Conservation (phyloP, 2,113 vertebrate species). For the Thamnaconus septentrionalis region DNA sequence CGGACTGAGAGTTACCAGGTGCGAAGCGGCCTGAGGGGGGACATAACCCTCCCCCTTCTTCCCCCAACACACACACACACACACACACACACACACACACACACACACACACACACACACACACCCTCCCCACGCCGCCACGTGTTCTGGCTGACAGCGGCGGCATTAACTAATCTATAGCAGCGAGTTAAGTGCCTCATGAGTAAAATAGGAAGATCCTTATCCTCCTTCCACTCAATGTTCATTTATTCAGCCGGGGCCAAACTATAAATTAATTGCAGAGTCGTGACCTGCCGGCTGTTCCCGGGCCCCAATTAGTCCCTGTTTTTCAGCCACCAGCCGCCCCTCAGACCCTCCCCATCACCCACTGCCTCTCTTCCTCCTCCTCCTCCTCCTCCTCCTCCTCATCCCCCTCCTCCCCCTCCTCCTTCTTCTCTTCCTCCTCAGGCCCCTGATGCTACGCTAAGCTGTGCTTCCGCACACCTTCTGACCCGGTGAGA, state of each 20-base stretch:
- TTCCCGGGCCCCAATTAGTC: conserved; percentile 49
- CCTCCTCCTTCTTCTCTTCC: too few species aligned
- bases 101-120: too few species aligned
- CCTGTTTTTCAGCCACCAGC: conserved; percentile 32
- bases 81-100: too few species aligned
- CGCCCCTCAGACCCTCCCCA: conserved; percentile 20
- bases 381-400: too few species aligned
- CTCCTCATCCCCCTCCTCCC: too few species aligned
- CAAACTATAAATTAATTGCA: conserved; percentile 57
- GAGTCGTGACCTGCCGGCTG: conserved; percentile 46
- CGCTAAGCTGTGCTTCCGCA: too few species aligned
- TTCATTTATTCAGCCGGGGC: conserved; percentile 49
- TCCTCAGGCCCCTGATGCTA: too few species aligned
- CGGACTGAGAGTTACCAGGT: conserved; percentile 40
- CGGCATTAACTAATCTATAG: conserved; percentile 54
- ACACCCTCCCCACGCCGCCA: background rate
- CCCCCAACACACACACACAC: too few species aligned
- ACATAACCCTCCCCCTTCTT: background rate
- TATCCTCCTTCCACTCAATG: conserved; percentile 43
- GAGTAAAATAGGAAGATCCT: conserved; percentile 43
- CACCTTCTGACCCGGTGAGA: too few species aligned
- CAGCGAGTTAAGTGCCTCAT: conserved; percentile 42
- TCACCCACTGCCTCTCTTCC: background rate
- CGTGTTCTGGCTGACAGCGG: conserved; percentile 13
- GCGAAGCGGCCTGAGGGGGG: conserved; percentile 6